Evolutionary conservation across 2,888 invertebrate species (phyloP).

Genomic region (Hirtodrosophila confusa): DNA sequence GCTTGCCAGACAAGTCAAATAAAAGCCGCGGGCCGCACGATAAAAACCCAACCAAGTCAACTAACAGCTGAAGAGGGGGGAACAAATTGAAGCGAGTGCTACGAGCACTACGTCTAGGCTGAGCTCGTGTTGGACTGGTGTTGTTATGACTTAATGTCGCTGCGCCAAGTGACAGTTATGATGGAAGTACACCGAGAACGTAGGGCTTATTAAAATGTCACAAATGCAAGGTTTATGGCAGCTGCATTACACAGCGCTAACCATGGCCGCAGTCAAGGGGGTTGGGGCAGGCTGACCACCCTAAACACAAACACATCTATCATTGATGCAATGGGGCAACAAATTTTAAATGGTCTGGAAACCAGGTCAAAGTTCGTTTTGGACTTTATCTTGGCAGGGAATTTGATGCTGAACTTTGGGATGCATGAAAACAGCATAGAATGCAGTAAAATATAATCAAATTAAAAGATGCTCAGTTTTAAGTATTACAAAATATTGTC

Average conservation of each 20-base stretch:
- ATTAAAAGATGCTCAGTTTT: too few species aligned
- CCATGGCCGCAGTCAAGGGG: slow-evolving; percentile 1
- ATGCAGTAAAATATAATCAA: too few species aligned
- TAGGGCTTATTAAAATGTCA: slow-evolving; percentile 80
- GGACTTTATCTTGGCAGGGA: too few species aligned
- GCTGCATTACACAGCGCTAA: slow-evolving; percentile 67
- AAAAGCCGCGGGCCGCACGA: slow-evolving; percentile 64
- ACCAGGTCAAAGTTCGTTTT: too few species aligned
- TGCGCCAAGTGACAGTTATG: slow-evolving; percentile 67
- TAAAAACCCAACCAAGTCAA: slow-evolving; percentile 52
- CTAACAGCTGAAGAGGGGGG: slow-evolving; percentile 24
- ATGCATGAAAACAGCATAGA: too few species aligned
- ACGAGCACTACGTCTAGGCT: slow-evolving; percentile 18
- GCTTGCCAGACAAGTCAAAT: slow-evolving; percentile 68
- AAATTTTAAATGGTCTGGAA: too few species aligned
- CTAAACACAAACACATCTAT: too few species aligned
- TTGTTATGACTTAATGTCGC: slow-evolving; percentile 76
- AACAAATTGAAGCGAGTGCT: slow-evolving; percentile 50
- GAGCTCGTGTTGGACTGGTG: slow-evolving; percentile 39
- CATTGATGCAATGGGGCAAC: too few species aligned
- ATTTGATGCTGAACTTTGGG: too few species aligned
- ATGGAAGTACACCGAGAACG: slow-evolving; percentile 62
- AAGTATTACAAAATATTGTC: too few species aligned
- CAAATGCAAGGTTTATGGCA: slow-evolving; percentile 83
- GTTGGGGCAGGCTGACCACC: neutral